Evolutionary conservation across 2,113 vertebrate species (phyloP).

Genomic region (Mustela lutreola): DNA sequence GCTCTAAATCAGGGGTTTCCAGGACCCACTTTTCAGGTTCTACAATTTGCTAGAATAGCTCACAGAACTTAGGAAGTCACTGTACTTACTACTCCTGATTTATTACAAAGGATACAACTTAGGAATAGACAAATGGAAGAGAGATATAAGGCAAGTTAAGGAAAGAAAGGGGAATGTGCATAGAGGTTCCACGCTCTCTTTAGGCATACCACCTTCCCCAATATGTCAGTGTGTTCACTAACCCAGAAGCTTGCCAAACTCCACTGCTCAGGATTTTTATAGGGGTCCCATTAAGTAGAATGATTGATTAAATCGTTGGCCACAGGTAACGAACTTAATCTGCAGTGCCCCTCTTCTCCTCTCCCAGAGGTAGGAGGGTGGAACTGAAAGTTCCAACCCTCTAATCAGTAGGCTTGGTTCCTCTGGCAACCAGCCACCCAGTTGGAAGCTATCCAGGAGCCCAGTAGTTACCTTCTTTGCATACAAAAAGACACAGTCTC

Average conservation of each 20-base stretch:
- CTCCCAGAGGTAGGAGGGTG: neutral
- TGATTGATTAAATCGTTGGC: neutral
- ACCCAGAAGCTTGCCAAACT: neutral
- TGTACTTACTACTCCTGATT: neutral
- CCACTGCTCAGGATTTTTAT: neutral
- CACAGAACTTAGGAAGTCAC: neutral
- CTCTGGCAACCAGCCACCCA: neutral
- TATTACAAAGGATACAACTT: neutral
- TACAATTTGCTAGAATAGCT: neutral
- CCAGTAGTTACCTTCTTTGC: neutral
- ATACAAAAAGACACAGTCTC: neutral
- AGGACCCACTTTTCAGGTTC: neutral
- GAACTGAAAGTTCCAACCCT: neutral
- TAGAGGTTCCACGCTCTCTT: neutral
- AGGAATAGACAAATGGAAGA: neutral
- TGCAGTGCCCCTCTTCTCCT: neutral
- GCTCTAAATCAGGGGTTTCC: neutral
- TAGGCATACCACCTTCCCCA: neutral
- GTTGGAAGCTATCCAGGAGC: neutral
- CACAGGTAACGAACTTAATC: neutral
- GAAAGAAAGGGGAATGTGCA: neutral
- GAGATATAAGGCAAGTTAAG: neutral
- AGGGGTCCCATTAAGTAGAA: neutral
- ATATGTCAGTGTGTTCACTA: neutral
- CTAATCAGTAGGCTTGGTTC: neutral